Evolutionary conservation across 2,797 vertebrate species (phyloP).

Genomic region (Silurus aristotelis): DNA sequence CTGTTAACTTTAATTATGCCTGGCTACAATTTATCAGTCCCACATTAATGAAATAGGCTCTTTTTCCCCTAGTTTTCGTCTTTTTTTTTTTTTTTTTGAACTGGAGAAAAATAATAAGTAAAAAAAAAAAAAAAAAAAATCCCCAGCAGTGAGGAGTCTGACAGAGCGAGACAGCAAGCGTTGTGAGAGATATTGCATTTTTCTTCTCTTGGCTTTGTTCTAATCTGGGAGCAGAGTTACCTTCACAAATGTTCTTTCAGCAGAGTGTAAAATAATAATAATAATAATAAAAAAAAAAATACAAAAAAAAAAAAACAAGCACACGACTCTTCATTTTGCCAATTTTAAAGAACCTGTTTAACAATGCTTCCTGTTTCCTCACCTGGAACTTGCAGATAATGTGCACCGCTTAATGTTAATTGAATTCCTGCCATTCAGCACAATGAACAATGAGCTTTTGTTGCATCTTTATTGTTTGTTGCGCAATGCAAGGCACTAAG

Average conservation of each 20-base stretch:
- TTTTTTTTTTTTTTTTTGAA: conserved; percentile 71
- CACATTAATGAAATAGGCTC: conserved; percentile 80
- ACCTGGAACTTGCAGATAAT: conserved; percentile 55
- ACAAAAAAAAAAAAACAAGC: conserved; percentile 33
- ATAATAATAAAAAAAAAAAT: neutral
- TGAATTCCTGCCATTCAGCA: conserved; percentile 40
- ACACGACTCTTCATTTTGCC: conserved; percentile 16
- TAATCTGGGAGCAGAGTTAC: conserved; percentile 53
- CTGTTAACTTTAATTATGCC: conserved; percentile 83
- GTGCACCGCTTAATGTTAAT: conserved; percentile 35
- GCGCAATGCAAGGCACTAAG: conserved; percentile 8
- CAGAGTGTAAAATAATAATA: conserved; percentile 17
- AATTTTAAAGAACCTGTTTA: conserved; percentile 42
- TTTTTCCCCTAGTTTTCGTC: conserved; percentile 61
- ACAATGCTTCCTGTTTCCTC: conserved; percentile 45
- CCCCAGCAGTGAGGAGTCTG: conserved; percentile 53
- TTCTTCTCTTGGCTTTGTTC: conserved; percentile 53
- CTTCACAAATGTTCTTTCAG: conserved; percentile 46
- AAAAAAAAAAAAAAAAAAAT: conserved; percentile 42
- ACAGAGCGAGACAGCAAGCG: conserved; percentile 51
- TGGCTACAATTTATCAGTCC: conserved; percentile 79
- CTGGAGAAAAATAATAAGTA: conserved; percentile 59
- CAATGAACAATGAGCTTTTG: conserved; percentile 69
- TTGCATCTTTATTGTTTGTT: conserved; percentile 56
- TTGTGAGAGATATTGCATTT: conserved; percentile 52